Conservation (phyloP, 2,888 invertebrate genomes). For the Ligdia adustata region DNA sequence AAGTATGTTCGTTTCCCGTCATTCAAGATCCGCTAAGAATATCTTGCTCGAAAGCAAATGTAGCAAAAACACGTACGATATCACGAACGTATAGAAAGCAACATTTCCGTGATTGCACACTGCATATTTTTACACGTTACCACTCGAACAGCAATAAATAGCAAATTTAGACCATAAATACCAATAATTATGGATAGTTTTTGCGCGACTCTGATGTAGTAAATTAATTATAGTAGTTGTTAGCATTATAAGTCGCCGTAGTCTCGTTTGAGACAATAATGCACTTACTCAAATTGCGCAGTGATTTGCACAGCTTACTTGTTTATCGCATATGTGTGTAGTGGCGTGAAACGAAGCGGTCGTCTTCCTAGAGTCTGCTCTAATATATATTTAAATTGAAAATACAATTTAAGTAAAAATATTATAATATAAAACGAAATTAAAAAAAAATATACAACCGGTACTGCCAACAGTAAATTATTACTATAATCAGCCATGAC, state of each 20-base stretch:
- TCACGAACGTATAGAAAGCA: slow-evolving; percentile 56
- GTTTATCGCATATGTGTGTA: too few relatives aligned
- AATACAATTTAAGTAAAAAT: too few relatives aligned
- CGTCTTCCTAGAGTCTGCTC: too few relatives aligned
- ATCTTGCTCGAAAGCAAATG: slow-evolving; percentile 23
- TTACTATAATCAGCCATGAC: too few relatives aligned
- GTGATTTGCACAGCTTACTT: slow-evolving; percentile 16
- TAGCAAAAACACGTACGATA: slow-evolving; percentile 45
- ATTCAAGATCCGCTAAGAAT: slow-evolving; percentile 8
- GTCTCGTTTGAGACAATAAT: slow-evolving; percentile 45
- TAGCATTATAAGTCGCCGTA: too few relatives aligned
- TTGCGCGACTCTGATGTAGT: slow-evolving; percentile 21
- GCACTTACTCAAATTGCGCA: slow-evolving; percentile 42
- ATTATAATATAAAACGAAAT: too few relatives aligned
- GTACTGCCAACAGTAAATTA: too few relatives aligned
- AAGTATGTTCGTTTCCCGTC: slow-evolving; percentile 6
- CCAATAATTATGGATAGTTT: slow-evolving; percentile 30
- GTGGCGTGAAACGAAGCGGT: too few relatives aligned
- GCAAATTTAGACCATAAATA: slow-evolving; percentile 30
- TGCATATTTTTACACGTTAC: slow-evolving; percentile 47
- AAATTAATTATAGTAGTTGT: slow-evolving; percentile 37
- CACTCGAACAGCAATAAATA: slow-evolving; percentile 30
- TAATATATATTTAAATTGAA: too few relatives aligned
- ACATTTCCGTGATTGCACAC: slow-evolving; percentile 55
- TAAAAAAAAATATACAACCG: too few relatives aligned